Percentiles rank a stretch among this genome's conserved stretches.
These are phyloP conservation scores for Chlorocebus sabaeus DNA, from an alignment of 2,113 vertebrate genomes.

Conservation along the genomic window DNA sequence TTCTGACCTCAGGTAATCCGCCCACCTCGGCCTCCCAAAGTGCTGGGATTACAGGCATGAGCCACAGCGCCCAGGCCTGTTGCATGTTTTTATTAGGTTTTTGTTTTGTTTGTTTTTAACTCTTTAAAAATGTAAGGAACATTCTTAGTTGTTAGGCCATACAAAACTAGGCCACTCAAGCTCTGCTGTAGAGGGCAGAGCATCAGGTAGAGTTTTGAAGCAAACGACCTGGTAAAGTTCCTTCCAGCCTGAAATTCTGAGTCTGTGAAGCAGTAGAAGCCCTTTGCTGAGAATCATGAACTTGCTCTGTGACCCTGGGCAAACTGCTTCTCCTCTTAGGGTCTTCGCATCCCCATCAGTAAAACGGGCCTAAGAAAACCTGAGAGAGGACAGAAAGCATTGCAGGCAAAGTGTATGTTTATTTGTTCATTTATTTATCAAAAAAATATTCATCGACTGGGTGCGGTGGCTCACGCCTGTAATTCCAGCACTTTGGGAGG, in stretches of 20 bases:
- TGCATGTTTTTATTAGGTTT: not conserved
- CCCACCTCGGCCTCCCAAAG: too few relatives aligned
- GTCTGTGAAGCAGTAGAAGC: not conserved
- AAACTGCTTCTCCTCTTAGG: not conserved
- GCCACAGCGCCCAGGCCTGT: too few relatives aligned
- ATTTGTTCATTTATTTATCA: not conserved
- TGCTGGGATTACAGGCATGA: too few relatives aligned
- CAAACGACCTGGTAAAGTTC: not conserved
- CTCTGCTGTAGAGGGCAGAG: not conserved
- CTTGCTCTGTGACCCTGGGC: not conserved
- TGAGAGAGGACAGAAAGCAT: not conserved
- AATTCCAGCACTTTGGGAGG: too few relatives aligned
- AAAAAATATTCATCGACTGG: not conserved
- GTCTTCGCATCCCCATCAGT: not conserved
- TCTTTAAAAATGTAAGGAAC: not conserved
- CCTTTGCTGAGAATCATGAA: not conserved
- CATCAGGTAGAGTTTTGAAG: not conserved
- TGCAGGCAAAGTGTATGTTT: not conserved
- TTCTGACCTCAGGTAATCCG: too few relatives aligned
- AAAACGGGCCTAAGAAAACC: not conserved
- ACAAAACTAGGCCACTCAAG: not conserved
- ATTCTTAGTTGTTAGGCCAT: not conserved
- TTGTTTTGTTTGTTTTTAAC: not conserved
- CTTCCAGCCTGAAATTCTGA: not conserved
- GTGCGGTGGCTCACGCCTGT: too few relatives aligned